phyloP scores from a whole-genome alignment of 2,888 invertebrate species.

The Cordilura impudica region DNA sequence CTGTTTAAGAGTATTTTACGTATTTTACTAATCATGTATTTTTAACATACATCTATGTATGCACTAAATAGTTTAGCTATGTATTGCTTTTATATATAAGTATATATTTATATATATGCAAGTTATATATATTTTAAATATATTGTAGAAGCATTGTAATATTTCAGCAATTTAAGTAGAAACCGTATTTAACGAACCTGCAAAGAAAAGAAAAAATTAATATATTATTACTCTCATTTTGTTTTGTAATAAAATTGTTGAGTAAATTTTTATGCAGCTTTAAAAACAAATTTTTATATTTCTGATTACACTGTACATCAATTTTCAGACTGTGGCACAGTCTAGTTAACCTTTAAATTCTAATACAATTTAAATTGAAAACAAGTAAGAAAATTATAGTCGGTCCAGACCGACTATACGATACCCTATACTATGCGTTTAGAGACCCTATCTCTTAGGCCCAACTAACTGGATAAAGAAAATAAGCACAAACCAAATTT shows the following conservation, averaged over 20 bases:
- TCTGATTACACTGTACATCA: too few species aligned
- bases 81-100: background rate
- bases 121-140: background rate
- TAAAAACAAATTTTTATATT: background rate
- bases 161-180: constrained; percentile 30
- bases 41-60: background rate
- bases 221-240: background rate
- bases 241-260: background rate
- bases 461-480: too few species aligned
- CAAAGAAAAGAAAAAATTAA: constrained; percentile 33
- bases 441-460: too few species aligned
- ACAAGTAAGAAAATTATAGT: too few species aligned
- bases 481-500: too few species aligned
- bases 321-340: too few species aligned
- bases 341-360: too few species aligned
- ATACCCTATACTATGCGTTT: too few species aligned
- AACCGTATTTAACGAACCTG: constrained; percentile 60
- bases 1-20: background rate
- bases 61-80: background rate
- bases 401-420: too few species aligned
- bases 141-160: constrained; percentile 6
- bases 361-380: too few species aligned
- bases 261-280: background rate
- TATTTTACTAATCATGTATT: background rate
- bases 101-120: background rate